Evolutionary conservation across 2,113 vertebrate genomes (phyloP).

Genomic region (Camelus bactrianus): DNA sequence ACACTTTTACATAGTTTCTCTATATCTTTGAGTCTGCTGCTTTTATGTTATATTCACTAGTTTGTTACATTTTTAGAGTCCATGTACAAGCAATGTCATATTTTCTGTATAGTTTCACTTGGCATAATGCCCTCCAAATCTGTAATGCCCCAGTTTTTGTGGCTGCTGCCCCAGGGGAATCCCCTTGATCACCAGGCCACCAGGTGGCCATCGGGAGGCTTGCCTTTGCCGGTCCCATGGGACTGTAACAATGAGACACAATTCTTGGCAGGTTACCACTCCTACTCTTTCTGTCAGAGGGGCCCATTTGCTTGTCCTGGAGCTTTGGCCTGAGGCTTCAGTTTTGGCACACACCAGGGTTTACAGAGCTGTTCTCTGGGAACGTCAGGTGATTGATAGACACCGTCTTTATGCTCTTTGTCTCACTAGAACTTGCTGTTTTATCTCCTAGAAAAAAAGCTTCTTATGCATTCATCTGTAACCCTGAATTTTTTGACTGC

Average conservation of each 20-base stretch:
- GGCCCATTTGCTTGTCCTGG: not conserved
- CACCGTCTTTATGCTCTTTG: not conserved
- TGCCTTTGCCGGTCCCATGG: not conserved
- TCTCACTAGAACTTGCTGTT: not conserved
- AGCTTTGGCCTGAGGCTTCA: not conserved
- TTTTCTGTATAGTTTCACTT: too few species aligned
- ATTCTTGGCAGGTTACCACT: not conserved
- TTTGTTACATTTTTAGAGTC: not conserved
- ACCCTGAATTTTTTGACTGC: not conserved
- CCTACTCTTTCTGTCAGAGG: not conserved
- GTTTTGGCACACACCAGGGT: not conserved
- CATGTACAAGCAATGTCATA: not conserved
- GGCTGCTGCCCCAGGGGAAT: not conserved
- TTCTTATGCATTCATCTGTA: fast-evolving
- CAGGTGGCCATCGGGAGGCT: not conserved
- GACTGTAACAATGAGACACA: not conserved
- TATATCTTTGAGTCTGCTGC: too few species aligned
- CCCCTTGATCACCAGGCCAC: not conserved
- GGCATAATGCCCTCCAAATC: too few species aligned
- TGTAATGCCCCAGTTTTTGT: not conserved
- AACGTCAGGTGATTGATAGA: not conserved
- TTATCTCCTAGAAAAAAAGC: not conserved
- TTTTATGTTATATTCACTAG: not conserved
- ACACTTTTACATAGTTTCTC: too few species aligned
- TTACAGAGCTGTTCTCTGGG: not conserved